Conservation (phyloP, 2,113 vertebrate genomes). For the Cyanoderma ruficeps region DNA sequence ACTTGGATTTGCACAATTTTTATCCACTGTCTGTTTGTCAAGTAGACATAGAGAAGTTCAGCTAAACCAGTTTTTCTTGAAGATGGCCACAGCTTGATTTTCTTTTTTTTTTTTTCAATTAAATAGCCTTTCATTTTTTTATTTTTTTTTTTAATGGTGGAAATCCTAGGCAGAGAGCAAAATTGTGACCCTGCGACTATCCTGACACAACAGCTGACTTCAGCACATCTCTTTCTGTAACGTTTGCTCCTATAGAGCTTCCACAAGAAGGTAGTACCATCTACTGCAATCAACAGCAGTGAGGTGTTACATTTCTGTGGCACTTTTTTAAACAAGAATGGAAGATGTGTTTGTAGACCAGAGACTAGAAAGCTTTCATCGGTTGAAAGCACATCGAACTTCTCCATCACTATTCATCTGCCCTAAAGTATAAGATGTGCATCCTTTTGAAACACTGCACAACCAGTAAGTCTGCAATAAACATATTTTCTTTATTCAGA, state of each 20-base stretch:
- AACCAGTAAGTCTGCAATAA: background rate
- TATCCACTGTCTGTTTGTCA: background rate
- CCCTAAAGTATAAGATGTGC: background rate
- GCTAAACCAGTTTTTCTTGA: background rate
- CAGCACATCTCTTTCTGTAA: background rate
- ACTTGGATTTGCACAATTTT: background rate
- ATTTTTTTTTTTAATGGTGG: background rate
- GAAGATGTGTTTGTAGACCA: background rate
- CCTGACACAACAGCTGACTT: background rate
- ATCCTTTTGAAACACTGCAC: background rate
- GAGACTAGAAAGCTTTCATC: background rate
- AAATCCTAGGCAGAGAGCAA: background rate
- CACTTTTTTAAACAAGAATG: background rate
- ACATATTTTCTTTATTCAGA: background rate
- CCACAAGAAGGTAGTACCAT: conserved; percentile 26
- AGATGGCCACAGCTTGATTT: background rate
- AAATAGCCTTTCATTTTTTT: background rate
- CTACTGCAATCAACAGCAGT: background rate
- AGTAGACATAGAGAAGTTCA: background rate
- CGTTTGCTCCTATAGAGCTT: background rate
- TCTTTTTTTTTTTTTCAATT: background rate
- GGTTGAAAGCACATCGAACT: background rate
- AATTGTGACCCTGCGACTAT: background rate
- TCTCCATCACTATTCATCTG: background rate
- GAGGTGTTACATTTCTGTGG: background rate